A percentile compares a stretch with the other conserved stretches of the same genome.
phyloP scores from a whole-genome alignment of 2,888 invertebrate genomes.

The Latrodectus hesperus region DNA sequence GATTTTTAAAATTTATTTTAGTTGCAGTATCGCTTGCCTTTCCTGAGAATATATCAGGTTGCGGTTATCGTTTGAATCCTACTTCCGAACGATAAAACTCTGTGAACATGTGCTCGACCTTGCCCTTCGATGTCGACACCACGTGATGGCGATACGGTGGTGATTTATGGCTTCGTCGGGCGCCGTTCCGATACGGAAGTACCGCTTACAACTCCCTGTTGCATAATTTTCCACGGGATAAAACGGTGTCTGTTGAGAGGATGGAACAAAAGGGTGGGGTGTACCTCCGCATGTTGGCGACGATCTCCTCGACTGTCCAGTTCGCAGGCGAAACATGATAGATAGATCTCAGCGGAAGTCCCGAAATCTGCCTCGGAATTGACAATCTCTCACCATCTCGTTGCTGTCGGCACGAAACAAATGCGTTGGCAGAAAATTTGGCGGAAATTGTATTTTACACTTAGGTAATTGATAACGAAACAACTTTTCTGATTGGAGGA shows the following conservation, averaged over 20 bases:
- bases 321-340: constrained; percentile 6
- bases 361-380: background rate
- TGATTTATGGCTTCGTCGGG: constrained; percentile 38
- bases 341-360: background rate
- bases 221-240: background rate
- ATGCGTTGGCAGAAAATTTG: too few relatives aligned
- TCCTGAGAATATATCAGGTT: too few relatives aligned
- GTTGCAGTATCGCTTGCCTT: too few relatives aligned
- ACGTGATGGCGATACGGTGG: background rate
- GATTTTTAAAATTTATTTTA: too few relatives aligned
- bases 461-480: too few relatives aligned
- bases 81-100: too few relatives aligned
- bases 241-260: constrained; percentile 23
- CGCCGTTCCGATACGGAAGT: constrained; percentile 19
- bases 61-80: too few relatives aligned
- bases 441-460: too few relatives aligned
- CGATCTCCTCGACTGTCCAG: background rate
- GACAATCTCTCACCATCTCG: constrained; percentile 20
- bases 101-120: too few relatives aligned
- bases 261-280: background rate
- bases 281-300: constrained; percentile 7
- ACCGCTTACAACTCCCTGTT: constrained; percentile 33
- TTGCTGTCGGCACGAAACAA: background rate
- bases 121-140: background rate
- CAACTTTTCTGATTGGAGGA: too few relatives aligned